These are phyloP conservation scores for Lepetodrilus schrolli DNA, from an alignment of 2,888 invertebrate genomes.

Conservation along the genomic window DNA sequence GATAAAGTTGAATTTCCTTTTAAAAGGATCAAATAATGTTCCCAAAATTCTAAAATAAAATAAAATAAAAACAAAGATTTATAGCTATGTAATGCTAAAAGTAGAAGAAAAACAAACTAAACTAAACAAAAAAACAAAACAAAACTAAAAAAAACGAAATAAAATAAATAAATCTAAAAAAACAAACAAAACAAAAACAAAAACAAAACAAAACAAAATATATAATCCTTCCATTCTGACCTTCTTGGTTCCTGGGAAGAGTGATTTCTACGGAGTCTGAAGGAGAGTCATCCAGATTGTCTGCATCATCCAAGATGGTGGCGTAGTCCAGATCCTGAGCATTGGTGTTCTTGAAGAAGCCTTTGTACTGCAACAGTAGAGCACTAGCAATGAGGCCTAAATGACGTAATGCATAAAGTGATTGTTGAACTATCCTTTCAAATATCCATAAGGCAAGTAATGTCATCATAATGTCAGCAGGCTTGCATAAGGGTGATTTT, in stretches of 20 bases:
- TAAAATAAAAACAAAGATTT: too few relatives aligned
- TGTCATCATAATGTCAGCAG: background rate
- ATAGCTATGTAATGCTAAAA: too few relatives aligned
- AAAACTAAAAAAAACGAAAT: background rate
- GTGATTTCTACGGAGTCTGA: conserved; percentile 68
- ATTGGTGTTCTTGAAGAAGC: conserved; percentile 59
- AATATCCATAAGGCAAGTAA: too few relatives aligned
- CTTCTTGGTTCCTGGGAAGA: conserved; percentile 67
- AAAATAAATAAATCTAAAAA: too few relatives aligned
- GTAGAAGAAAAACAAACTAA: background rate
- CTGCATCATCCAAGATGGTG: conserved; percentile 65
- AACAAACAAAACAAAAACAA: background rate
- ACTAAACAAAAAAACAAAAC: background rate
- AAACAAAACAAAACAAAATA: background rate
- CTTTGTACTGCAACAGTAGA: conserved; percentile 56
- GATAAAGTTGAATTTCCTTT: too few relatives aligned
- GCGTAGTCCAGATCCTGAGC: conserved; percentile 61
- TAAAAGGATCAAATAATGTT: too few relatives aligned
- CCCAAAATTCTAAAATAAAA: too few relatives aligned
- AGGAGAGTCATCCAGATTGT: conserved; percentile 71
- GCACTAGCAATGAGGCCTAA: too few relatives aligned
- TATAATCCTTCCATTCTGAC: conserved; percentile 45
- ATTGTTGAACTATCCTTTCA: too few relatives aligned
- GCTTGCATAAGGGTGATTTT: background rate
- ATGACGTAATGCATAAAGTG: too few relatives aligned